These are phyloP conservation scores for Chondrilla cf. caribensis DNA, from an alignment of 37 sponge, comb jelly and placozoan genomes.

Conservation along the genomic window DNA sequence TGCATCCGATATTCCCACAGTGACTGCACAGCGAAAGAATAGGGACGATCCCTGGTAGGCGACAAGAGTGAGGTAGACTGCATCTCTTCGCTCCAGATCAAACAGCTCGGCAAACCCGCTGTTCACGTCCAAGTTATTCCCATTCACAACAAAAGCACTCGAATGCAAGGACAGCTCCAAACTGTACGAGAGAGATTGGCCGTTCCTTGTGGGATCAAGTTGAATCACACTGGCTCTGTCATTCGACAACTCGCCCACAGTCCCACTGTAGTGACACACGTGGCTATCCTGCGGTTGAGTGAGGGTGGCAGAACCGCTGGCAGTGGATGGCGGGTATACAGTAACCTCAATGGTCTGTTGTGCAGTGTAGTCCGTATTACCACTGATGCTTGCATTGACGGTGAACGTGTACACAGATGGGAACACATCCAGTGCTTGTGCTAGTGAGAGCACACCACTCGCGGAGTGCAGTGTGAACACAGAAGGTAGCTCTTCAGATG, in stretches of 20 bases:
- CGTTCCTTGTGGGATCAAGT: neutral
- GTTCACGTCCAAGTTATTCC: neutral
- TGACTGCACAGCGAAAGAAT: conserved; percentile 56
- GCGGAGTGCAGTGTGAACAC: conserved; percentile 23
- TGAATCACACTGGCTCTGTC: neutral
- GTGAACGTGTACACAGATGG: conserved; percentile 32
- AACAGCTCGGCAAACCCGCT: conserved; percentile 9
- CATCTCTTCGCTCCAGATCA: conserved; percentile 35
- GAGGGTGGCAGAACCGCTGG: conserved; percentile 5
- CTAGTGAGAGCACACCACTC: conserved; percentile 28
- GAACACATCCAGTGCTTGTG: neutral
- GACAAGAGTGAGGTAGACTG: conserved; percentile 43
- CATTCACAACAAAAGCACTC: conserved; percentile 21
- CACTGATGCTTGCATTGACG: conserved; percentile 44
- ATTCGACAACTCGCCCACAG: conserved; percentile 23
- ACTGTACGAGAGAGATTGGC: conserved; percentile 13
- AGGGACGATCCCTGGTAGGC: conserved; percentile 31
- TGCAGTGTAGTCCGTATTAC: conserved; percentile 11
- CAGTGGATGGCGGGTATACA: conserved; percentile 25
- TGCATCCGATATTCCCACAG: conserved; percentile 52
- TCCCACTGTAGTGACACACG: conserved; percentile 27
- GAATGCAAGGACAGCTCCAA: neutral
- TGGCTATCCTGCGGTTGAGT: conserved; percentile 32
- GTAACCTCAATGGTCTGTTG: conserved; percentile 22
- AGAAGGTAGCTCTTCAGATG: conserved; percentile 8